phyloP scores from a whole-genome alignment of 2,888 invertebrate species.

The Dermolepida albohirtum region DNA sequence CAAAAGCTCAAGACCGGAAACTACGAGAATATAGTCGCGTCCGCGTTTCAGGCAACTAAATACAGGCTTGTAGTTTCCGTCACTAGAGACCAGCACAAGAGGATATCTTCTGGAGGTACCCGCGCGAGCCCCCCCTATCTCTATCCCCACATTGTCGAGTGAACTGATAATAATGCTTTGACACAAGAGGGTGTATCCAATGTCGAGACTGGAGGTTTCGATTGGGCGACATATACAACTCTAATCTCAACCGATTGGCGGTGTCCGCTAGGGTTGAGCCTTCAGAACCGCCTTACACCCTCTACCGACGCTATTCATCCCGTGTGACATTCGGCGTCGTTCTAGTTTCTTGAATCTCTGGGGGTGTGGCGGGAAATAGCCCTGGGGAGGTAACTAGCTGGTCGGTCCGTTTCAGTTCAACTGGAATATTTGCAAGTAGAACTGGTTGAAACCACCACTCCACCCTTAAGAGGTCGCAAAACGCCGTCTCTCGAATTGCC shows the following conservation, averaged over 20 bases:
- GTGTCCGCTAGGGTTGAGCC: constrained; percentile 52
- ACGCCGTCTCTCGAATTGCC: constrained; percentile 57
- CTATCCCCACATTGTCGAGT: constrained; percentile 52
- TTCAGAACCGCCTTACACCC: constrained; percentile 55
- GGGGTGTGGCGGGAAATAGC: constrained; percentile 67
- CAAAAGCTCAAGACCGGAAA: constrained; percentile 40
- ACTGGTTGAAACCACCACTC: constrained; percentile 55
- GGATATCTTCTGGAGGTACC: constrained; percentile 49
- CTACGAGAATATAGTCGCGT: constrained; percentile 20
- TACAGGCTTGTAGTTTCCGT: constrained; percentile 51
- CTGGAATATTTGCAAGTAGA: constrained; percentile 51
- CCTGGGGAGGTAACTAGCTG: constrained; percentile 65
- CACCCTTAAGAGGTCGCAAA: constrained; percentile 59
- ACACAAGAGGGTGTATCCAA: constrained; percentile 54
- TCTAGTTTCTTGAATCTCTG: constrained; percentile 64
- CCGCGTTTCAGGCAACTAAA: constrained; percentile 44
- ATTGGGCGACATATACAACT: constrained; percentile 54
- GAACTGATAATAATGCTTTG: constrained; percentile 53
- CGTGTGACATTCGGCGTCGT: constrained; percentile 62
- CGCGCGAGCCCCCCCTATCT: constrained; percentile 47
- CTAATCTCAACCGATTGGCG: constrained; percentile 59
- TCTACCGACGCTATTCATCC: constrained; percentile 49
- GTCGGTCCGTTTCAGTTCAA: constrained; percentile 47
- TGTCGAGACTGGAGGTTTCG: constrained; percentile 45
- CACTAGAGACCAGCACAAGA: constrained; percentile 62